Evolutionary conservation across 1,140 invertebrate species (phyloP), one percentile per base, ranked within the genome.

Genomic region (Anadara kagoshimensis): DNA sequence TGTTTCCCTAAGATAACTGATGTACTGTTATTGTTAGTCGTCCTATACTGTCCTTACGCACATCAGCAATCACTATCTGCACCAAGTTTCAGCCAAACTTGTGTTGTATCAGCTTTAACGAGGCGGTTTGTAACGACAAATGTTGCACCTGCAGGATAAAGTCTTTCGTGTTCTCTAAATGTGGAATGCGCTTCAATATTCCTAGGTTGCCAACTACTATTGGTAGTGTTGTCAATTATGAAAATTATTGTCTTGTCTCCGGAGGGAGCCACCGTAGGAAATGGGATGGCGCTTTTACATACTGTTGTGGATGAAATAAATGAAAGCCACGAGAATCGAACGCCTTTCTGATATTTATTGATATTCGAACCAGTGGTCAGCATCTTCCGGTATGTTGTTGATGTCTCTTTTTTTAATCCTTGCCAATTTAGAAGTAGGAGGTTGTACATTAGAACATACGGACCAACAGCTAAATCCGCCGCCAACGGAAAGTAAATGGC

Each of bases 91-190:
- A 59, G 8, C n/a, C 36, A 3, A n/a, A 59, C 43, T 4, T 26
- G 36, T 43, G 57, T 7, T 24, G 26, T 43, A 41, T 36, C 26
- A 14, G 36, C 43, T 43, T 43, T 43, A 18, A 41, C 26, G 3
- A 16, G n/a, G 14, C 57, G 26, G n/a, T 24, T 54, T 18, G 36
- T 56, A 18, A 70, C 18, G 4, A 20, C 10, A n/a, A 70, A 70
- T 24, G 20, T 36, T 56, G 78, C 73, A 5, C 78, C 68, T 53
- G 51, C 68, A 36, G 76, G 74, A 53, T 81, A 76, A 41, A 70
- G 58, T 29, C 69, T 65, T 41, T 72, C 69, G 12, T 69, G 41
- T n/a, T 78, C 78, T 29, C 69, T 53, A 56, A 54, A 70, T 22
- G 29, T 14, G 11, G 69, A 58, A 56, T 54, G 63, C 1, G 53